phyloP scores from a whole-genome alignment of 2,113 vertebrate genomes.

The Rhea pennata region DNA sequence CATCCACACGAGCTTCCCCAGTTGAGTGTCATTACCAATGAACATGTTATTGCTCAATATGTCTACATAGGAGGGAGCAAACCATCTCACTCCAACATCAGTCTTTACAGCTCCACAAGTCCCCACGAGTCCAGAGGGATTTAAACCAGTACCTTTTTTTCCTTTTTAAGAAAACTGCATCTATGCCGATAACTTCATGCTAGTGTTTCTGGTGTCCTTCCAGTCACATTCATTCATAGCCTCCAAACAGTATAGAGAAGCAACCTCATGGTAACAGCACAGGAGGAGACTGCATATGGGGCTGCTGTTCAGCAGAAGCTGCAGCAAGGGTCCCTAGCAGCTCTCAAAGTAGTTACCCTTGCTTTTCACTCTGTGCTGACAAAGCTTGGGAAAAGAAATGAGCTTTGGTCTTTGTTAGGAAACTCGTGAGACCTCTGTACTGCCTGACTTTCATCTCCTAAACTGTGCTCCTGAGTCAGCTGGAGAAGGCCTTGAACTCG shows the following conservation, averaged over 20 bases:
- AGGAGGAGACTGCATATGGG: neutral
- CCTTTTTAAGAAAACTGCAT: neutral
- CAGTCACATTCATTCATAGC: neutral
- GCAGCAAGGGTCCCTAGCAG: too few species aligned
- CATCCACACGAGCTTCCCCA: neutral
- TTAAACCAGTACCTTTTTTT: neutral
- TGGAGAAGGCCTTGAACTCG: neutral
- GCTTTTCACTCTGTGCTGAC: neutral
- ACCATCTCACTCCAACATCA: neutral
- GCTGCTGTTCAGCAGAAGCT: too few species aligned
- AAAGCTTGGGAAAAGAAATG: neutral
- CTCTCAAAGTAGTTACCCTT: neutral
- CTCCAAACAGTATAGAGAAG: neutral
- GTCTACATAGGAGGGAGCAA: neutral
- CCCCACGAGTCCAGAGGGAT: neutral
- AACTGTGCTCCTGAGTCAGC: neutral
- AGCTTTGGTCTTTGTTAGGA: neutral
- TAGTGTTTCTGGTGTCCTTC: neutral
- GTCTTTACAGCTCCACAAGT: neutral
- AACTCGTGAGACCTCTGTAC: neutral
- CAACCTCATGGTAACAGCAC: neutral
- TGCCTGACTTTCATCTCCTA: neutral
- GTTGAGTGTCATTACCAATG: neutral
- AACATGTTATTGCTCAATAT: neutral
- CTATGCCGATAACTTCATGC: neutral